phyloP scores from a whole-genome alignment of 2,888 invertebrate genomes.

The Mesorhabditis belari region DNA sequence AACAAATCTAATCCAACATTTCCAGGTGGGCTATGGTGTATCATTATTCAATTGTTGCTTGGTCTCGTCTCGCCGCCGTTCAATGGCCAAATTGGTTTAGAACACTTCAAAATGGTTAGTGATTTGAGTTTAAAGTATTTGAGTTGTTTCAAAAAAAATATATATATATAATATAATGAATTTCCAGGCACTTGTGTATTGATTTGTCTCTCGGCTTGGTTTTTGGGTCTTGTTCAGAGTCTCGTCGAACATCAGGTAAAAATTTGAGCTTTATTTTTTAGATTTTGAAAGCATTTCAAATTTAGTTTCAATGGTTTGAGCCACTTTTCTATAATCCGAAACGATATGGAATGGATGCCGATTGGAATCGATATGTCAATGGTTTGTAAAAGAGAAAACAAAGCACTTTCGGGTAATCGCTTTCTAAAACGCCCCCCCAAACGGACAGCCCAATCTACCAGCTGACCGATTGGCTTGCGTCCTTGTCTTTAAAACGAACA shows the following conservation, averaged over 20 bases:
- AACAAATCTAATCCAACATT: too few relatives aligned
- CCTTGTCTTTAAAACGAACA: too few relatives aligned
- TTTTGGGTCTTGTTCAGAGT: slow-evolving; percentile 31
- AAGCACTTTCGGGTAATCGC: too few relatives aligned
- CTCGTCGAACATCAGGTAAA: slow-evolving; percentile 37
- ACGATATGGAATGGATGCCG: slow-evolving; percentile 32
- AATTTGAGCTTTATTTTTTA: neutral
- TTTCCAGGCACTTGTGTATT: slow-evolving; percentile 21
- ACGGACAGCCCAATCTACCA: too few relatives aligned
- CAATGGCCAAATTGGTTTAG: slow-evolving; percentile 42
- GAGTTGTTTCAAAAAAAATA: neutral
- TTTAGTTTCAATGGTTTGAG: slow-evolving; percentile 37
- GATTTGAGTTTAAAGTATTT: neutral
- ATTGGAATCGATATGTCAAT: slow-evolving; percentile 22
- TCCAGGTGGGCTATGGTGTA: slow-evolving; percentile 34
- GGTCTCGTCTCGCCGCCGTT: slow-evolving; percentile 37
- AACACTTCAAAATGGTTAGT: neutral
- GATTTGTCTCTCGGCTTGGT: slow-evolving; percentile 38
- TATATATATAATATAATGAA: neutral
- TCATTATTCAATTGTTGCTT: slow-evolving; percentile 39
- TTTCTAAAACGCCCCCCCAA: too few relatives aligned
- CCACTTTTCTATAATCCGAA: slow-evolving; percentile 34
- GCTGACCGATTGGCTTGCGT: too few relatives aligned
- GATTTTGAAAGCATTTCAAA: neutral
- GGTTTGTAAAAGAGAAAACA: too few relatives aligned